Evolutionary conservation across 1,140 invertebrate genomes (phyloP), one percentile per base, ranked within the genome.

Genomic region (Mactra quadrangularis): DNA sequence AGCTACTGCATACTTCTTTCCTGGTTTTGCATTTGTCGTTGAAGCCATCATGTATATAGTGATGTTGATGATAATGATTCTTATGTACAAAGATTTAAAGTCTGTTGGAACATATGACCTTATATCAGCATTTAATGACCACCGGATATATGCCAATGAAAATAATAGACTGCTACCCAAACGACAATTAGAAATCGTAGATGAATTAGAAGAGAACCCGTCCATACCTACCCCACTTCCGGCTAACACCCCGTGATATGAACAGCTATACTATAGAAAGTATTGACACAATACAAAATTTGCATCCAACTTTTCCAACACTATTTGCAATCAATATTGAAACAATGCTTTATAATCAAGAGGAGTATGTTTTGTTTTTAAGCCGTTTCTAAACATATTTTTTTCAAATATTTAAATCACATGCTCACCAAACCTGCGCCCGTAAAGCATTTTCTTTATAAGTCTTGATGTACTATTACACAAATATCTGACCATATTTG

Each of bases 1-100:
- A 31, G 90, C 87, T 11, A 91, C 91, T 0, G 85, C 91, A 1
- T 50, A 84, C 45, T 82, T 89, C 22, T 90, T 89, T 41, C 81
- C 90, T 0, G 92, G 91, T 15, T 85, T 91, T 15, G 86, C 89
- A 1, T 93, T 91, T 81, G 50, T 88, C 7, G 35, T 91, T 13
- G 90, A 90, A 82, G 89, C 88, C 0, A 53, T 86, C 7, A 9
- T 91, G 7, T 90, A 90, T 59, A 22, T 92, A 19, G 33, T 82
- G 11, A 66, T 89, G 72, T 55, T 89, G 19, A 52, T 83, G 27
- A 50, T 89, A 19, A 60, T 90, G 13, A 29, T 87, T 17, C 85
- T 86, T 68, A 41, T 90, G 59, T 82, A 81, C 3, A 82, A 82
- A 52, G 86, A 88, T 22, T 31, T 89, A 11, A 82, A 79, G 27